These are phyloP conservation scores for Tragelaphus scriptus DNA, from an alignment of 2,113 vertebrate genomes.

Conservation along the genomic window DNA sequence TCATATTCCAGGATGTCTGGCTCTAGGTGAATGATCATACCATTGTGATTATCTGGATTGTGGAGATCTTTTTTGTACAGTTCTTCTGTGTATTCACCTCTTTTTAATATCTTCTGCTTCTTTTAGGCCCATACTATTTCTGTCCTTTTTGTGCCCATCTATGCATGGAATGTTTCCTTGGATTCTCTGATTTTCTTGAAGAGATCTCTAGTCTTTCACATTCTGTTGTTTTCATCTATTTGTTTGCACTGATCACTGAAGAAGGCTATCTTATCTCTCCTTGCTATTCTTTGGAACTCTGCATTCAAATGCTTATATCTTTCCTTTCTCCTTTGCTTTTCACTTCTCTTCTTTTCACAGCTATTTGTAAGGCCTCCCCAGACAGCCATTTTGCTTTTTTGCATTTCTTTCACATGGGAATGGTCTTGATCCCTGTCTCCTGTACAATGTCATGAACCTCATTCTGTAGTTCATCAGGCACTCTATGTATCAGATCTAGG, in stretches of 20 bases:
- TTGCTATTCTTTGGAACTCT: neutral
- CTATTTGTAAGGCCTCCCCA: neutral
- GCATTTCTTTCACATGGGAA: neutral
- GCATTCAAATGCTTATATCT: neutral
- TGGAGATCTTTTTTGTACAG: neutral
- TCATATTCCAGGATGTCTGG: neutral
- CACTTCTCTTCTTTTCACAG: neutral
- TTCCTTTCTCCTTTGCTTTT: neutral
- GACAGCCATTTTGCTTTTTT: neutral
- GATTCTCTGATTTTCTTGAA: neutral
- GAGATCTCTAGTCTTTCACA: neutral
- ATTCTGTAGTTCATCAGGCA: neutral
- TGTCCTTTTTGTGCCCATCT: neutral
- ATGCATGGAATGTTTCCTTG: neutral
- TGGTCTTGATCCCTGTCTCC: neutral
- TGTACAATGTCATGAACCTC: neutral
- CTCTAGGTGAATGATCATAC: neutral
- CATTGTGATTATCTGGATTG: neutral
- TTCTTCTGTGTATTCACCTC: neutral
- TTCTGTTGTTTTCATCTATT: neutral
- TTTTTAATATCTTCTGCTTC: neutral
- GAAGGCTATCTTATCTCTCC: neutral
- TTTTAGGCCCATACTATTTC: neutral
- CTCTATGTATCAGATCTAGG: neutral
- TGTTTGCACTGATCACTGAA: neutral